phyloP scores from a whole-genome alignment of 2,113 vertebrate species.

The Brachirus orientalis region DNA sequence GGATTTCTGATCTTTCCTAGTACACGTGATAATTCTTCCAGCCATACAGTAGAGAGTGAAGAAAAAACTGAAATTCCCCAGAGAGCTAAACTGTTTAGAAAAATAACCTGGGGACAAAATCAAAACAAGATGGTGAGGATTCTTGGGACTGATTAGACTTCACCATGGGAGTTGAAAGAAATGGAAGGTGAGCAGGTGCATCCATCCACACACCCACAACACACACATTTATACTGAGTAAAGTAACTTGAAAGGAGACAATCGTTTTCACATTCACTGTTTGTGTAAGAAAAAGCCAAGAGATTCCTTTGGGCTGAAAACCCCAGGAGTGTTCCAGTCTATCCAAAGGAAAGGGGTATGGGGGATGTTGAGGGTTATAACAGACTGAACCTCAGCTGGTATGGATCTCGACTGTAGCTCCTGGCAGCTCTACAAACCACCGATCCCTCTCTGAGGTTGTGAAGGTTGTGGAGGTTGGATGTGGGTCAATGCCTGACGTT shows the following conservation, averaged over 20 bases:
- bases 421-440: slow-evolving; percentile 64
- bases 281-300: slow-evolving; percentile 51
- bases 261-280: slow-evolving; percentile 41
- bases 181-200: slow-evolving; percentile 56
- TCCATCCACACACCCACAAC: slow-evolving; percentile 12
- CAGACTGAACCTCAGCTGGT: slow-evolving; percentile 72
- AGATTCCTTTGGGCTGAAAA: slow-evolving; percentile 73
- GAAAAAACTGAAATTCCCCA: slow-evolving; percentile 34
- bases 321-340: slow-evolving; percentile 59
- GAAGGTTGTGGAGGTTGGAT: slow-evolving; percentile 65
- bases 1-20: too few relatives aligned
- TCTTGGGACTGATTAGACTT: slow-evolving; percentile 65
- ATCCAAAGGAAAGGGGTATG: slow-evolving; percentile 4
- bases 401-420: slow-evolving; percentile 55
- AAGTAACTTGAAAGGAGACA: slow-evolving; percentile 43
- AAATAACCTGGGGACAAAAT: slow-evolving; percentile 72
- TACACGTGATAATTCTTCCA: slow-evolving; percentile 13
- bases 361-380: slow-evolving; percentile 42
- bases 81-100: slow-evolving; percentile 59
- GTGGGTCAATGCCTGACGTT: slow-evolving; percentile 56
- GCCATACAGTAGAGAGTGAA: not conserved
- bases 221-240: slow-evolving; percentile 22
- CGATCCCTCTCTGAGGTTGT: slow-evolving; percentile 58
- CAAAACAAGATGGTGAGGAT: slow-evolving; percentile 65
- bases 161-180: slow-evolving; percentile 51